Evolutionary conservation across 2,113 vertebrate species (phyloP).

Genomic region (Ciconia maguari): DNA sequence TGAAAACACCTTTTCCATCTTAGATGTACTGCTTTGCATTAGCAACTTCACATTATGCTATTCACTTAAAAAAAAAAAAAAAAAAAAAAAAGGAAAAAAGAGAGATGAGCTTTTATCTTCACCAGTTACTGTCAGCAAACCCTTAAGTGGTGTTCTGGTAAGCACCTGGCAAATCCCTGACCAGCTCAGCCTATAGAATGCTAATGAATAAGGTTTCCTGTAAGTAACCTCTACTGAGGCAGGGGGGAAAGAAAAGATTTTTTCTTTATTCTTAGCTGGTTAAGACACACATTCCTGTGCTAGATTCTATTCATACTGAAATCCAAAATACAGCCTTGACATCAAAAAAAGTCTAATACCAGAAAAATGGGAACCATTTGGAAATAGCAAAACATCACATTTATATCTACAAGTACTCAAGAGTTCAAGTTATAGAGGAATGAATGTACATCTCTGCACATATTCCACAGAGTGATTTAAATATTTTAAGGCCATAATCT

Average conservation of each 20-base stretch:
- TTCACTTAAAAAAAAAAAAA: background rate
- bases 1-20: background rate
- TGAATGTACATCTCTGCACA: background rate
- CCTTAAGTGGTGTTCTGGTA: background rate
- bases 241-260: background rate
- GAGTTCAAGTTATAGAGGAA: background rate
- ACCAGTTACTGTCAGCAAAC: background rate
- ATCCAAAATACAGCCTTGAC: background rate
- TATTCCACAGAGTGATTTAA: background rate
- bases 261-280: background rate
- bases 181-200: background rate
- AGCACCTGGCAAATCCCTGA: background rate
- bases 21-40: background rate
- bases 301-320: background rate
- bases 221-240: background rate
- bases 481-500: background rate
- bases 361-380: background rate
- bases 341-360: background rate
- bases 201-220: background rate
- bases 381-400: background rate
- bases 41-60: background rate
- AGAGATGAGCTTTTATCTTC: background rate
- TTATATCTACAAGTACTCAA: background rate
- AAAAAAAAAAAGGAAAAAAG: background rate
- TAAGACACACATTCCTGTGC: background rate